Conservation (phyloP, 1,140 invertebrate genomes). For the Eriosoma lanigerum region DNA sequence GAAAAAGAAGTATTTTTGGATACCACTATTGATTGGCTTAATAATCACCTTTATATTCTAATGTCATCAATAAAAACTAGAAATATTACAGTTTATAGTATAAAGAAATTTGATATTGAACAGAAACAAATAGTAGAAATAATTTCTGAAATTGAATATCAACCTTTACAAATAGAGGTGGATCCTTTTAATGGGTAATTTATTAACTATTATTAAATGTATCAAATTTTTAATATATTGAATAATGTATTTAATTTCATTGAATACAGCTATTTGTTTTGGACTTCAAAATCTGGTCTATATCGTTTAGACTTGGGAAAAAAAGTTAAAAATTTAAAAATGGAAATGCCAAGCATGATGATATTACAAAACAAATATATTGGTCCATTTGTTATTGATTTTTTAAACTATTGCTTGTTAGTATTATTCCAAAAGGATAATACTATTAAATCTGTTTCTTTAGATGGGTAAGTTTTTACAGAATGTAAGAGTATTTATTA, state of each 20-base stretch:
- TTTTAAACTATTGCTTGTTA: constrained; percentile 76
- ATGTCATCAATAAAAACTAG: constrained; percentile 57
- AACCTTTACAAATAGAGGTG: constrained; percentile 77
- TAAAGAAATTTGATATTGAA: constrained; percentile 73
- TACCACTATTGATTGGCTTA: constrained; percentile 85
- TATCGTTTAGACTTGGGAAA: constrained; percentile 76
- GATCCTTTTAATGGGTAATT: constrained; percentile 87
- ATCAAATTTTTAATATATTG: neutral
- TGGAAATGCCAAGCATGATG: constrained; percentile 63
- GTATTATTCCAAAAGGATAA: constrained; percentile 73
- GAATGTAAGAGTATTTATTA: too few species aligned
- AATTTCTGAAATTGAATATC: constrained; percentile 66
- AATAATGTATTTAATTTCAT: neutral
- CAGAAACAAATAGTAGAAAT: constrained; percentile 69
- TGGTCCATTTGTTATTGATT: constrained; percentile 76
- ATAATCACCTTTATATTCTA: constrained; percentile 77
- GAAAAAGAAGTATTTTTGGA: constrained; percentile 22
- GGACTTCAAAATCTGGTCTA: constrained; percentile 69
- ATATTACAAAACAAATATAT: constrained; percentile 66
- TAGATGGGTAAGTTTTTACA: constrained; percentile 69
- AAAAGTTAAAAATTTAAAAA: constrained; percentile 68
- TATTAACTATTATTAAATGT: neutral
- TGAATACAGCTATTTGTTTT: constrained; percentile 74
- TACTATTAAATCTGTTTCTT: constrained; percentile 75
- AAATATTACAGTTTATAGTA: constrained; percentile 65